phyloP scores from a whole-genome alignment of 2,797 vertebrate species.

The Syncerus caffer region DNA sequence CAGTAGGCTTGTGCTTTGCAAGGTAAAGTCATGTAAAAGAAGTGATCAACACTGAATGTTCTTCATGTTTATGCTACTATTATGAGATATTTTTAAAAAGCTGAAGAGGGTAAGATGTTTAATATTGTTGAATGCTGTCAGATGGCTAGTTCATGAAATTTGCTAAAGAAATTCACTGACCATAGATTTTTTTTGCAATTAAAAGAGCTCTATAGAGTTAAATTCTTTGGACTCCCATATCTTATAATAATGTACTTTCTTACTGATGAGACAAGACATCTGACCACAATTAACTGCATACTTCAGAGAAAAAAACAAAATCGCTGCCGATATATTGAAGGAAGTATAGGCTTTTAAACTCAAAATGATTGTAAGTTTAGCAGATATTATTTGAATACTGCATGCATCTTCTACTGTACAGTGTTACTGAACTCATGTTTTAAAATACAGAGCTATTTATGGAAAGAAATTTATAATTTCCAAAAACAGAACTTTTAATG shows the following conservation, averaged over 20 bases:
- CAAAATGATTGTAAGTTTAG: neutral
- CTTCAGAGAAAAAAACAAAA: neutral
- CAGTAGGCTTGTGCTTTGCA: neutral
- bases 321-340: neutral
- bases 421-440: neutral
- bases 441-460: neutral
- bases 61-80: neutral
- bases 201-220: neutral
- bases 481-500: neutral
- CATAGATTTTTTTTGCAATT: neutral
- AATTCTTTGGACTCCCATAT: neutral
- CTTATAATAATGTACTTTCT: neutral
- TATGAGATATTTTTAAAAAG: neutral
- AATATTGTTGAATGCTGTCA: slow-evolving; percentile 28
- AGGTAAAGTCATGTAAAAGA: neutral
- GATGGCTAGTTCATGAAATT: neutral
- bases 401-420: neutral
- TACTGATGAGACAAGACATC: neutral
- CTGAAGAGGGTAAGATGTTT: slow-evolving; percentile 20
- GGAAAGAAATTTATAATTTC: neutral
- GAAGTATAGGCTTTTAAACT: neutral
- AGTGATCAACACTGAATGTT: neutral
- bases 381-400: neutral
- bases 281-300: neutral
- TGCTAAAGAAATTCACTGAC: slow-evolving; percentile 34